Evolutionary conservation across 2,888 invertebrate species (phyloP), one percentile per base, ranked within the genome.

Genomic region (Hypena proboscidalis): DNA sequence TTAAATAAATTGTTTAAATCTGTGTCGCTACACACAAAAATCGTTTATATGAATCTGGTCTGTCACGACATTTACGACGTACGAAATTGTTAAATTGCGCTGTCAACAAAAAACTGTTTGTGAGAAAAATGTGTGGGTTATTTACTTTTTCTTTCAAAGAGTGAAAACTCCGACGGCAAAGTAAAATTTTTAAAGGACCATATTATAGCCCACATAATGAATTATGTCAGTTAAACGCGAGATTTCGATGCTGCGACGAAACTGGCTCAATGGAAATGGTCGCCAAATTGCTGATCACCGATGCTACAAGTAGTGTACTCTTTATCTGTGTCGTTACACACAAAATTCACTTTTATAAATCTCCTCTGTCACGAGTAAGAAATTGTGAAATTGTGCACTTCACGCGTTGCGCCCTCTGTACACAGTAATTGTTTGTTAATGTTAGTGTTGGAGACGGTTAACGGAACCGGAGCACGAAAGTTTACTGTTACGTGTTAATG

Each of bases 1-100:
- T 43, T 21, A 22, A 31, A 46, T 40, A 46, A 55, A 51, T 41
- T 29, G 13, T 48, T 13, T 1, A 27, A 29, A 50, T 55, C 50
- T 48, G 33, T 58, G 56, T 58, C 56, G 58, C 29, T 58, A 59
- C 49, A 48, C 49, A 50, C 56, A 26, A 43, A 60, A 65, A 49
- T 49, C 19, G 39, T 39, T 21, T 54, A 63, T 55, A 67, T 53
- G 56, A 52, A 63, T 67, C 57, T 61, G 53, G 37, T 30, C 44
- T 57, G 59, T 68, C 59, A 64, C 67, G 60, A 52, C 19, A n/a
- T 19, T n/a, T n/a, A n/a, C n/a, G n/a, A n/a, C n/a, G n/a, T 35
- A 42, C 46, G 19, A 52, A 50, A 64, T 50, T 44, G 35, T 29
- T 31, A 57, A 64, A 66, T 65, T 63, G 54, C 51, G 39, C 33